Evolutionary conservation across 2,888 invertebrate species (phyloP).

Genomic region (Noctua janthina): DNA sequence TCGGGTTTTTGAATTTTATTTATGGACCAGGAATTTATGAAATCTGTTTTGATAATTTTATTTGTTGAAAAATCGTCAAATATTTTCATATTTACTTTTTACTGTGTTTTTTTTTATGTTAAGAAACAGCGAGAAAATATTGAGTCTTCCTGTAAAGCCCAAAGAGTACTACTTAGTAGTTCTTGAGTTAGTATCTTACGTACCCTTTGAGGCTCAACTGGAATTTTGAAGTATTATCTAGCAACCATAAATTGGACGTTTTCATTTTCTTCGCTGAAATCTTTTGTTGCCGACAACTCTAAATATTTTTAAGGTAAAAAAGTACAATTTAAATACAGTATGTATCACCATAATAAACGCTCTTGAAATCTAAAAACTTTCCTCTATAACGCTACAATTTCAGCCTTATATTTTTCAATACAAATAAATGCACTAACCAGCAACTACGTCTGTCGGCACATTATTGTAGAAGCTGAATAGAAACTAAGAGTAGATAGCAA

Average conservation of each 20-base stretch:
- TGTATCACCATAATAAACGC: conserved; percentile 11
- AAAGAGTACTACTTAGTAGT: conserved; percentile 45
- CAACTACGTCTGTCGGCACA: conserved; percentile 36
- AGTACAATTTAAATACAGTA: conserved; percentile 52
- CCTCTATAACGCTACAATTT: conserved; percentile 6
- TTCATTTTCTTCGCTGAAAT: conserved; percentile 15
- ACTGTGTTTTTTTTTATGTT: conserved; percentile 24
- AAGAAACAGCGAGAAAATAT: conserved; percentile 34
- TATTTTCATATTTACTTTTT: conserved; percentile 27
- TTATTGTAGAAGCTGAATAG: conserved; percentile 22
- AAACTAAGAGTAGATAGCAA: conserved; percentile 32
- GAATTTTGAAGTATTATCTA: conserved; percentile 40
- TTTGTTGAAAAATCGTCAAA: conserved; percentile 2
- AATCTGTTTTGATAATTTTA: not conserved
- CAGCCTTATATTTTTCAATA: conserved; percentile 9
- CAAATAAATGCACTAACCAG: conserved; percentile 8
- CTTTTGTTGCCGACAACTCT: conserved; percentile 36
- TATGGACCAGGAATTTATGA: not conserved
- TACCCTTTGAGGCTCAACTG: conserved; percentile 53
- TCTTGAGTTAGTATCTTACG: conserved; percentile 30
- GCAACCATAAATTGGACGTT: conserved; percentile 9
- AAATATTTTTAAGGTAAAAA: conserved; percentile 28
- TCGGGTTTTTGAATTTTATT: not conserved
- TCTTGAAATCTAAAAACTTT: conserved; percentile 1
- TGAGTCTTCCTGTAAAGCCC: conserved; percentile 36